phyloP scores from a whole-genome alignment of 2,888 invertebrate genomes.

The Cosmorhoe ocellata region DNA sequence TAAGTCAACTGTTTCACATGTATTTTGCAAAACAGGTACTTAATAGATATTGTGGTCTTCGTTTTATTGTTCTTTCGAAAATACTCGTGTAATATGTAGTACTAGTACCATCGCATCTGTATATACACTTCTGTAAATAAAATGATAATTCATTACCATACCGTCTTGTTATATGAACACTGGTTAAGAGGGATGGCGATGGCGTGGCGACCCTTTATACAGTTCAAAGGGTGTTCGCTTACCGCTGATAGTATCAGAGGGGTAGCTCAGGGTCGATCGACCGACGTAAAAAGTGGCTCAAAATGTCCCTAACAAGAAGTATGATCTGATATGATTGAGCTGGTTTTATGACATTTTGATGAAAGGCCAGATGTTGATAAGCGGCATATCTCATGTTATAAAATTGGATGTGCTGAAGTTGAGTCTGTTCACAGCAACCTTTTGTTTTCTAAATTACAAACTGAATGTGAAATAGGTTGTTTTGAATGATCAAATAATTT shows the following conservation, averaged over 20 bases:
- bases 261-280: slow-evolving; percentile 17
- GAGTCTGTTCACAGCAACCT: neutral
- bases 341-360: slow-evolving; percentile 13
- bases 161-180: neutral
- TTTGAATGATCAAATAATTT: too few species aligned
- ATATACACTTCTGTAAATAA: too few species aligned
- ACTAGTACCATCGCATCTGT: too few species aligned
- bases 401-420: neutral
- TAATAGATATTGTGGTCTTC: too few species aligned
- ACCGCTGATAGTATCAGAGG: slow-evolving; percentile 16
- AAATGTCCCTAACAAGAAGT: slow-evolving; percentile 11
- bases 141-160: neutral
- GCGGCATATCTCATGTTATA: neutral
- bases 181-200: slow-evolving; percentile 9
- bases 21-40: too few species aligned
- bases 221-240: slow-evolving; percentile 18
- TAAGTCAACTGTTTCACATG: too few species aligned
- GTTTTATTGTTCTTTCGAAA: too few species aligned
- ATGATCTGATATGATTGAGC: slow-evolving; percentile 21
- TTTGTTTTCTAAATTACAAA: neutral
- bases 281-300: slow-evolving; percentile 10
- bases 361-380: slow-evolving; percentile 11
- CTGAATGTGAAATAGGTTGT: too few species aligned
- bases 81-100: too few species aligned
- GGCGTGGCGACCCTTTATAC: slow-evolving; percentile 14